Evolutionary conservation across 1,140 invertebrate genomes (phyloP), one percentile per base, ranked within the genome.

Genomic region (Penaeus indicus): DNA sequence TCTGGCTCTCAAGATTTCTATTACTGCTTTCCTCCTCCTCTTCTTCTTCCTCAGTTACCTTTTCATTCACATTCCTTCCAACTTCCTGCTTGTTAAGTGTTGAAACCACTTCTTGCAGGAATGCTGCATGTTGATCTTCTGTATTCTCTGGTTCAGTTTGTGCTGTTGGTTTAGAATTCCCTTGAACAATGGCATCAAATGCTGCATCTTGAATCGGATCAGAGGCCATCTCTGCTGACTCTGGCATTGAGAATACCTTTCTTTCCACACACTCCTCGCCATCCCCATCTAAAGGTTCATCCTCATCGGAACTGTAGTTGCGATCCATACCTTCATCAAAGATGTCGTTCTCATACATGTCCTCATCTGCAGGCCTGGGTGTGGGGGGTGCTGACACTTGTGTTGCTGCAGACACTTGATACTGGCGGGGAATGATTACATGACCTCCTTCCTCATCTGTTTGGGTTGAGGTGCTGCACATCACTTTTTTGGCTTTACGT

Each of bases 271-370:
- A 21, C 25, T 38, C 25, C 25, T 80, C 47, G 16, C 25, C 47
- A 21, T 80, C 78, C 19, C 25, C 32, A 21, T 60, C n/a, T 0
- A 42, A 27, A 8, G 86, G 86, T 22, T 90, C 87, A 21, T 91
- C 90, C 47, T 91, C 90, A 54, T 91, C 90, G 13, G 90, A 91
- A 77, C 90, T 91, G 78, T 88, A 91, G 62, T 91, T 91, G 60
- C 90, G 81, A 67, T 91, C 90, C 90, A 91, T 91, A n/a, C 90
- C 90, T 79, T 91, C 90, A 72, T 91, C 90, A 75, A 90, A 91
- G 21, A 90, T 90, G 62, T 91, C 90, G 69, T 88, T 90, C 64
- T 90, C 89, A 82, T 91, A 91, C 77, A 90, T 88, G 42, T 91
- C 90, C 27, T 91, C 90, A 32, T 91, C 90, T 69, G 87, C 83